phyloP scores from a whole-genome alignment of 2,113 vertebrate genomes.

The Aldabrachelys gigantea region DNA sequence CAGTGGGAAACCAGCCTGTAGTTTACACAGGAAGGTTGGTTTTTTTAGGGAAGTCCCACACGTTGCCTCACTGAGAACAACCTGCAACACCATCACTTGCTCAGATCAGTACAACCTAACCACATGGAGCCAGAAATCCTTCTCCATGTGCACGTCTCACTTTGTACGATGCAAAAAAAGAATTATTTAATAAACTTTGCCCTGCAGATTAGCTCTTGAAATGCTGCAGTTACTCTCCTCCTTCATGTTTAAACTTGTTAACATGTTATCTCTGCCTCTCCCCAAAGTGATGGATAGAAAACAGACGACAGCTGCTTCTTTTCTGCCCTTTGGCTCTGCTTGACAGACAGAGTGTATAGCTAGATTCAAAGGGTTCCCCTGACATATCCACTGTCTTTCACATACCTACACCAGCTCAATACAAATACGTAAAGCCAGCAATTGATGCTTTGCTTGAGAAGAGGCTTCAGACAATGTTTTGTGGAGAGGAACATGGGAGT shows the following conservation, averaged over 20 bases:
- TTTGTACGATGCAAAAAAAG: background rate
- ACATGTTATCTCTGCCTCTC: background rate
- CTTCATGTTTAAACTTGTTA: background rate
- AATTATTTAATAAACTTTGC: background rate
- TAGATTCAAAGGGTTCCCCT: background rate
- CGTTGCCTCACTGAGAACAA: background rate
- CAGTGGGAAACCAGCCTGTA: background rate
- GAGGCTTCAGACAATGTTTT: background rate
- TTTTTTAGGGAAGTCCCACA: background rate
- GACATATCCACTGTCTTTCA: background rate
- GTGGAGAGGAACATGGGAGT: background rate
- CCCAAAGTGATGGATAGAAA: background rate
- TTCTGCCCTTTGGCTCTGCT: background rate
- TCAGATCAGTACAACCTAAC: background rate
- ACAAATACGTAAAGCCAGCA: background rate
- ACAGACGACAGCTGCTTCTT: background rate
- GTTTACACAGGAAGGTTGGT: background rate
- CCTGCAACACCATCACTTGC: background rate
- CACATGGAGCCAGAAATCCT: background rate
- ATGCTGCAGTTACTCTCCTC: background rate
- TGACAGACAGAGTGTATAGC: background rate
- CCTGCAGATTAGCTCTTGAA: background rate
- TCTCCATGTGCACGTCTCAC: background rate
- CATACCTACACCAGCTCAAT: background rate
- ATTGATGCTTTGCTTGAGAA: accelerated